These are phyloP conservation scores for Branchipolynoe longqiensis DNA, from an alignment of 2,888 invertebrate genomes.

Conservation along the genomic window DNA sequence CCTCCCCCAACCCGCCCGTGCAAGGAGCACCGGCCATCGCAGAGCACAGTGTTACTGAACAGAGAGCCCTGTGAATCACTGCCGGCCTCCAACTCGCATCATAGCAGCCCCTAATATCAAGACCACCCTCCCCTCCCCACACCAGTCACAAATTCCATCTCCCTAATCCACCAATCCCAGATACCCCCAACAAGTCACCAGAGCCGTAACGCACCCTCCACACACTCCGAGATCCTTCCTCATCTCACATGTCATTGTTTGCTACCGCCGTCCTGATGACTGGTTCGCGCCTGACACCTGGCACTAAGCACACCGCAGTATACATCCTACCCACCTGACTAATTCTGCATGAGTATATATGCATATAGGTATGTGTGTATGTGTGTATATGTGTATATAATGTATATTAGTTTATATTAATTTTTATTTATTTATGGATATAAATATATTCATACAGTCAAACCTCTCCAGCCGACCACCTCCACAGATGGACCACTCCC, in stretches of 20 bases:
- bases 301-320: no score
- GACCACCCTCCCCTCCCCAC: background rate
- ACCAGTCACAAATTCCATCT: background rate
- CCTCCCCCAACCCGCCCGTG: background rate
- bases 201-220: background rate
- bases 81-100: background rate
- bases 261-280: background rate
- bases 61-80: constrained; percentile 14
- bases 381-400: no score
- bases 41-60: constrained; percentile 1
- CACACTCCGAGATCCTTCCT: background rate
- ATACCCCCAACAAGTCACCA: background rate
- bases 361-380: no score
- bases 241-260: background rate
- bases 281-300: no score
- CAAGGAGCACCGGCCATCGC: background rate
- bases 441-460: no score
- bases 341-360: no score
- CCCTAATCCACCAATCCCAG: background rate
- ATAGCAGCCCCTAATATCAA: background rate
- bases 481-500: no score
- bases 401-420: no score
- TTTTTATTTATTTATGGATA: no score
- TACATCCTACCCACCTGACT: no score
- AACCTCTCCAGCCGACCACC: no score